Conservation (phyloP, 2,888 invertebrate genomes). For the Dolichomitus sp. region DNA sequence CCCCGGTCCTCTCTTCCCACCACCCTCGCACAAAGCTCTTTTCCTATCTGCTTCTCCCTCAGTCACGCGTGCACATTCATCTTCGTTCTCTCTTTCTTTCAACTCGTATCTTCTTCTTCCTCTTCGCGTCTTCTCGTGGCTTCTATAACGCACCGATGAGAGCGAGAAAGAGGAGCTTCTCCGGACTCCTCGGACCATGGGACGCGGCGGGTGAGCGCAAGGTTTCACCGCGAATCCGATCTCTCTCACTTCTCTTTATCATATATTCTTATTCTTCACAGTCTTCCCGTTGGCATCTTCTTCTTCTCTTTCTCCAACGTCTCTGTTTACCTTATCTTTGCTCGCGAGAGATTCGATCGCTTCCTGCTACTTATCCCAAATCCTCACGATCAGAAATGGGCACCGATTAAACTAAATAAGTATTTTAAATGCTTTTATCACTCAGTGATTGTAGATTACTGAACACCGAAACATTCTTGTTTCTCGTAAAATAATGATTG, state of each 20-base stretch:
- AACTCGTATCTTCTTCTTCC: slow-evolving; percentile 35
- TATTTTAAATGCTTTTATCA: too few species aligned
- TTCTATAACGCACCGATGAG: slow-evolving; percentile 42
- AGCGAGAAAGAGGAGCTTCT: slow-evolving; percentile 29
- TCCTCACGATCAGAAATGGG: not conserved
- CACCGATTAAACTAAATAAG: too few species aligned
- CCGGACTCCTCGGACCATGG: slow-evolving; percentile 34
- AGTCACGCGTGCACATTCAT: slow-evolving; percentile 21
- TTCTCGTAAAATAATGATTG: too few species aligned
- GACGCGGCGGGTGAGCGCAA: slow-evolving; percentile 47
- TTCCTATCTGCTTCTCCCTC: slow-evolving; percentile 68
- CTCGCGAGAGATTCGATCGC: slow-evolving; percentile 43
- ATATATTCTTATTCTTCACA: slow-evolving; percentile 56
- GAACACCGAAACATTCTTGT: too few species aligned
- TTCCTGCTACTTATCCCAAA: slow-evolving; percentile 55
- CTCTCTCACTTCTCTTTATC: slow-evolving; percentile 65
- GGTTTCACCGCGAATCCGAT: slow-evolving; percentile 64
- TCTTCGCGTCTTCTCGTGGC: slow-evolving; percentile 20
- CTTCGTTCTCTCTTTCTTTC: slow-evolving; percentile 21
- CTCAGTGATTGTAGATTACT: too few species aligned
- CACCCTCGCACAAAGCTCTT: slow-evolving; percentile 66
- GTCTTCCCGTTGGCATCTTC: slow-evolving; percentile 9
- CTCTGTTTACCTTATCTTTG: slow-evolving; percentile 56
- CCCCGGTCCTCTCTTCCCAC: slow-evolving; percentile 58
- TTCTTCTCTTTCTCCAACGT: slow-evolving; percentile 36